Base-by-base conservation (phyloP, 1,140 invertebrate genomes). In the Temnothorax curvispinosus region DNA sequence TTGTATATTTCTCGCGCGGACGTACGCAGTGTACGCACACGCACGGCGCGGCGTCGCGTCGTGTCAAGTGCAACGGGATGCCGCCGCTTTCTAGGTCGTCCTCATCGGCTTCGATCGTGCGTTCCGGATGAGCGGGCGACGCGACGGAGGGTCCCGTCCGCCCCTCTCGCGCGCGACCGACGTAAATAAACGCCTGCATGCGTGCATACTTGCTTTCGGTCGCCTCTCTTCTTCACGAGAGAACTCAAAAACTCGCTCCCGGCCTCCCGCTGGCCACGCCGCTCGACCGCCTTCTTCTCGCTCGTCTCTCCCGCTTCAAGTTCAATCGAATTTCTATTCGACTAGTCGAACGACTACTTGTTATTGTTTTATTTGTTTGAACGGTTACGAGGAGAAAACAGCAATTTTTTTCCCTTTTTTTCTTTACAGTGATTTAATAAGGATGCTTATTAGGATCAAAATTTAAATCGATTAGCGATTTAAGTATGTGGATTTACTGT, bases 31-130 rank as follows among this genome's bases (percentile, higher is more conserved):
- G 27, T 27, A 27, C 27, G 27, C 27, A 27, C 27, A 27, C 27
- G 27, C 27, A 27, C 27, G 27, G 27, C 27, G 27, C 0, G 0
- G 27, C 1, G 27, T 21, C 9, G 21, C 9, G 77, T 44, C 38
- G 65, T 72, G 80, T 82, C 67, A 82, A 58, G 67, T 82, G 67
- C 80, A 84, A 76, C 71, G 74, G 89, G 89, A 94, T 90, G 91
- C 80, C 52, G 76, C 15, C 32, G 35, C 44, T 86, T 86, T 86
- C 76, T 86, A 86, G 75, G 76, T 86, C 76, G 85, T 50, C 35
- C 38, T 86, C 44, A 56, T 78, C 56, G 50, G 27, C 47, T 64
- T 65, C 74, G 52, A 72, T 86, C 56, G 54, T 32, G 27, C 54
- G 65, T 74, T 72, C 77, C 77, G 77, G 77, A 32, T 80, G 77